Evolutionary conservation across 2,888 invertebrate species (phyloP).

Genomic region (Zeuzera pyrina): DNA sequence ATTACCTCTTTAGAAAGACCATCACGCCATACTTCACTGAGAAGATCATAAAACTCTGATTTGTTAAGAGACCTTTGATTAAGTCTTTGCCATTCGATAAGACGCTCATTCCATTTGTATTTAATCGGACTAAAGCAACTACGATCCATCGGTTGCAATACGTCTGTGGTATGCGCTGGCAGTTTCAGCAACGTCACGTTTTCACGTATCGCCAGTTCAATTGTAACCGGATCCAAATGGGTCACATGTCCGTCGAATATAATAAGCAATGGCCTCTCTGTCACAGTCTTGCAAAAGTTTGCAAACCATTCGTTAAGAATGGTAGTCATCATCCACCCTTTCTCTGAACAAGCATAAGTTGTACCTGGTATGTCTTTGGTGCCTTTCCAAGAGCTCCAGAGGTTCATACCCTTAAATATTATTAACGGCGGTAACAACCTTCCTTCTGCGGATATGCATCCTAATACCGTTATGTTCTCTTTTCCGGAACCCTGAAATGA

Average conservation of each 20-base stretch:
- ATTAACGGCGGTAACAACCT: slow-evolving; percentile 3
- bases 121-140: slow-evolving; percentile 4
- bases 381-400: slow-evolving; percentile 4
- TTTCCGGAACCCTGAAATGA: slow-evolving; percentile 4
- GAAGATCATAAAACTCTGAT: slow-evolving; percentile 7
- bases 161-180: slow-evolving; percentile 2
- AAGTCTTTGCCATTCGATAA: slow-evolving; percentile 9
- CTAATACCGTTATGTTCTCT: slow-evolving; percentile 5
- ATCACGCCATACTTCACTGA: slow-evolving; percentile 7
- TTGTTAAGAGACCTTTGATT: slow-evolving; percentile 8
- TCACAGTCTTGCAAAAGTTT: slow-evolving; percentile 5
- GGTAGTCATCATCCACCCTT: slow-evolving; percentile 7
- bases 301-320: slow-evolving; percentile 8
- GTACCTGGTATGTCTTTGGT: slow-evolving; percentile 4
- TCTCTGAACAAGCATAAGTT: slow-evolving; percentile 4
- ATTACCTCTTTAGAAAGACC: slow-evolving; percentile 6
- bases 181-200: slow-evolving; percentile 7
- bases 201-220: slow-evolving; percentile 5
- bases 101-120: too few relatives aligned
- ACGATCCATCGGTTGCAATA: slow-evolving; percentile 5
- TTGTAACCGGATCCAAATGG: slow-evolving; percentile 7
- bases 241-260: slow-evolving; percentile 8
- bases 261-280: slow-evolving; percentile 7
- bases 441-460: slow-evolving; percentile 2
- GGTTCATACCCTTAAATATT: slow-evolving; percentile 3